phyloP scores from a whole-genome alignment of 2,797 vertebrate genomes.

The Pempheris klunzingeri region DNA sequence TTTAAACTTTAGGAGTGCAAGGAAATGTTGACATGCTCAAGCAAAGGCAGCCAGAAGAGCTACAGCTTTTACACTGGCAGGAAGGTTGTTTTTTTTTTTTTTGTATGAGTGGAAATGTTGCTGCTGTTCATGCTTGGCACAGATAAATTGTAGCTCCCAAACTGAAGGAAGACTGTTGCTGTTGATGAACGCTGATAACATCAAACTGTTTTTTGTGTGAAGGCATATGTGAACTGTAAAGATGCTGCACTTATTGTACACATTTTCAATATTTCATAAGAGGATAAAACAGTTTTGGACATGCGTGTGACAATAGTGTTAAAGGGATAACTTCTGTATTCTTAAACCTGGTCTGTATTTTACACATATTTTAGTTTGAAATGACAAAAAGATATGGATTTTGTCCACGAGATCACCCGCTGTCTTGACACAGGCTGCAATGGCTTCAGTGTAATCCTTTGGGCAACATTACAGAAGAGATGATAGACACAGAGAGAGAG shows the following conservation, averaged over 20 bases:
- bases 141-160: not conserved
- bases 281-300: not conserved
- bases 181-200: not conserved
- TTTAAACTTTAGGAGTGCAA: slow-evolving; percentile 19
- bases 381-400: too few species aligned
- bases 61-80: slow-evolving; percentile 29
- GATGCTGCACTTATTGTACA: not conserved
- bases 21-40: slow-evolving; percentile 41
- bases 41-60: slow-evolving; percentile 1
- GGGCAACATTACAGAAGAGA: too few species aligned
- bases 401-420: too few species aligned
- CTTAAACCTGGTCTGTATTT: too few species aligned
- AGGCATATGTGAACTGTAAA: not conserved
- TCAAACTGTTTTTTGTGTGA: not conserved
- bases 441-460: too few species aligned
- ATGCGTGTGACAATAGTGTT: not conserved
- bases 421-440: too few species aligned
- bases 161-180: not conserved
- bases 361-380: too few species aligned
- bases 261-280: not conserved
- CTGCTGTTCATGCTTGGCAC: slow-evolving; percentile 22
- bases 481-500: too few species aligned
- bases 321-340: too few species aligned
- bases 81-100: too few species aligned
- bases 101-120: slow-evolving; percentile 40